These are phyloP conservation scores for Bufotes viridis DNA, from an alignment of 2,797 vertebrate genomes.

Conservation along the genomic window DNA sequence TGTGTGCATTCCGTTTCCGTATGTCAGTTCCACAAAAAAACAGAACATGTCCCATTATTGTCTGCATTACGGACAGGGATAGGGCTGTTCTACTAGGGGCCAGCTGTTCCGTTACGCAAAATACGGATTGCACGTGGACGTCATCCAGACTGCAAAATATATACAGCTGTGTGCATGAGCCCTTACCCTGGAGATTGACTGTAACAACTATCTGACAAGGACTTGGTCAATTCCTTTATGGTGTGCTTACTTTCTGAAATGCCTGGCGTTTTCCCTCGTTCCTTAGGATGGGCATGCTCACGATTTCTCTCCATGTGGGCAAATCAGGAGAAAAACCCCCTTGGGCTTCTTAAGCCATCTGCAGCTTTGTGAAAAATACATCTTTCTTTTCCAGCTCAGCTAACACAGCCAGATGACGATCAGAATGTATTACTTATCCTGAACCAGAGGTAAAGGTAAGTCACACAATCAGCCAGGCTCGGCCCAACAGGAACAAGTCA, in stretches of 20 bases:
- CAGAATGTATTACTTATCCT: slow-evolving; percentile 16
- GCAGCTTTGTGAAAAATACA: slow-evolving; percentile 28
- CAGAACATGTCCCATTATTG: too few relatives aligned
- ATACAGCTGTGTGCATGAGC: background rate
- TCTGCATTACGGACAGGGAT: too few relatives aligned
- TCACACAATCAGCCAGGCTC: background rate
- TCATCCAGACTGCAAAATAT: too few relatives aligned
- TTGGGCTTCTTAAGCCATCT: slow-evolving; percentile 32
- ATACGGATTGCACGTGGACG: too few relatives aligned
- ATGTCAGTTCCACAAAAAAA: too few relatives aligned
- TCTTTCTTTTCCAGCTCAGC: slow-evolving; percentile 52
- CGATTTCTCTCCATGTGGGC: background rate
- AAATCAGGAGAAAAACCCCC: slow-evolving; percentile 23
- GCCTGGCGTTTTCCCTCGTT: background rate
- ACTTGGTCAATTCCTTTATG: background rate
- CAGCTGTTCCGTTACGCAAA: too few relatives aligned
- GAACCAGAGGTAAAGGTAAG: slow-evolving; percentile 1
- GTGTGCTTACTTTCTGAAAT: background rate
- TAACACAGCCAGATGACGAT: slow-evolving; percentile 21
- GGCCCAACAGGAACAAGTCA: background rate
- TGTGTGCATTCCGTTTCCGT: too few relatives aligned
- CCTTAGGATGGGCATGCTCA: background rate
- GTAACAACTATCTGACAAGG: background rate
- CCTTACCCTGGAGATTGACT: background rate
- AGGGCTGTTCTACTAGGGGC: too few relatives aligned